Base-by-base conservation (phyloP, 2,113 vertebrate genomes). In the Cynoglossus semilaevis region DNA sequence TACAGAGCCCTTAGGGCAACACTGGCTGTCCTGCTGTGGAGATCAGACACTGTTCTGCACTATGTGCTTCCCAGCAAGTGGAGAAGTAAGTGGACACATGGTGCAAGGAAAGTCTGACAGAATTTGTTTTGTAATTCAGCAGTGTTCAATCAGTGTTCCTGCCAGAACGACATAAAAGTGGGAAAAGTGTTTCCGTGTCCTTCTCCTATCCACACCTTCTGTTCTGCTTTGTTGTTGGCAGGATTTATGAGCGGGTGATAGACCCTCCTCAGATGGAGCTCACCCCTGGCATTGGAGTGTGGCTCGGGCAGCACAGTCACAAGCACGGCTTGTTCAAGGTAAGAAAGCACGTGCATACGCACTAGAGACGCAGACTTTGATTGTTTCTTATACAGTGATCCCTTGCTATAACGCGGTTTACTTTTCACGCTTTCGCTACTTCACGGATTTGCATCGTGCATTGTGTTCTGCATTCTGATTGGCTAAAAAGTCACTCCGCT, bases 301-400 rank as follows among this genome's bases (percentile, higher is more conserved):
- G 96, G 95, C 91, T 98, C 0, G 96, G 96, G n/a, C 96, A 98
- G 77, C 94, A 93, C 56, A 94, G 94, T 80, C 92, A 93, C 86
- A 95, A 93, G 64, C 95, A 97, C 9, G 94, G 94, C 46, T 92
- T 98, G 48, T 96, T 98, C 84, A 97, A 98, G 94, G 96, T 98
- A 93, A 94, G 91, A 37, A 13, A 36, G 53, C 9, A 51, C 13
- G 15, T 49, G 35, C n/a, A 22, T 13, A 15, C 5, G 46, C 22
- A 35, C n/a, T 48, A 38, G 2, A 41, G 19, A 9, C 16, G n/a
- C n/a, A n/a, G n/a, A n/a, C n/a, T n/a, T n/a, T n/a, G n/a, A n/a
- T n/a, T n/a, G n/a, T n/a, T n/a, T n/a, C n/a, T n/a, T n/a, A n/a
- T n/a, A n/a, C n/a, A n/a, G n/a, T n/a, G n/a, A n/a, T n/a, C n/a